Conservation (phyloP, 2,888 invertebrate genomes). For the Ennomos quercinarius region DNA sequence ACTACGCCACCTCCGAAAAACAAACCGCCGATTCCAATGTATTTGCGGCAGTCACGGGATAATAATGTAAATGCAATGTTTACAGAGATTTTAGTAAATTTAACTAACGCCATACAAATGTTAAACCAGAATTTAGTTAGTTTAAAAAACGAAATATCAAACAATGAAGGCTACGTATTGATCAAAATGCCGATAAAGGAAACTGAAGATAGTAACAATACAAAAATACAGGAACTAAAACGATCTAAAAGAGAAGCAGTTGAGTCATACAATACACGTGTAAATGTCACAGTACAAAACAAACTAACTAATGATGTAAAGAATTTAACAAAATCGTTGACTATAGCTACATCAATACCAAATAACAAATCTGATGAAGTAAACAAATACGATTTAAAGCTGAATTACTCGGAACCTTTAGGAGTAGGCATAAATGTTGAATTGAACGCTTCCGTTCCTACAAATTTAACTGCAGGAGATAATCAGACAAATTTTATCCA, state of each 20-base stretch:
- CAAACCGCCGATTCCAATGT: not conserved
- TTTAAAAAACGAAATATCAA: conserved; percentile 2
- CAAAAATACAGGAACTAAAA: not conserved
- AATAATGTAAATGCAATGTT: not conserved
- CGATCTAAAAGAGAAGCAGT: conserved; percentile 10
- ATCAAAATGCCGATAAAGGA: conserved; percentile 10
- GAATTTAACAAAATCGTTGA: no score
- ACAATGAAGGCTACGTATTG: conserved; percentile 4
- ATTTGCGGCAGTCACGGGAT: not conserved
- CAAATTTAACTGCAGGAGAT: no score
- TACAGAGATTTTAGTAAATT: conserved; percentile 4
- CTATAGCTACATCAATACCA: no score
- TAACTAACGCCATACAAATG: conserved; percentile 8
- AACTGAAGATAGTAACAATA: not conserved
- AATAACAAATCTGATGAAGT: no score
- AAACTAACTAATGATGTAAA: no score
- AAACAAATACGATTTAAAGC: no score
- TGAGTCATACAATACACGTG: no score
- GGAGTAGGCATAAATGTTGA: no score
- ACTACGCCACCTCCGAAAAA: not conserved
- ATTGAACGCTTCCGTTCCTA: no score
- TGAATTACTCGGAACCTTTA: no score
- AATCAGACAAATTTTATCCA: no score
- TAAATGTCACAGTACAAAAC: no score
- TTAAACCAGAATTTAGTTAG: conserved; percentile 14